Base-by-base conservation (phyloP, 1,140 invertebrate genomes). In the Drosophila subobscura region DNA sequence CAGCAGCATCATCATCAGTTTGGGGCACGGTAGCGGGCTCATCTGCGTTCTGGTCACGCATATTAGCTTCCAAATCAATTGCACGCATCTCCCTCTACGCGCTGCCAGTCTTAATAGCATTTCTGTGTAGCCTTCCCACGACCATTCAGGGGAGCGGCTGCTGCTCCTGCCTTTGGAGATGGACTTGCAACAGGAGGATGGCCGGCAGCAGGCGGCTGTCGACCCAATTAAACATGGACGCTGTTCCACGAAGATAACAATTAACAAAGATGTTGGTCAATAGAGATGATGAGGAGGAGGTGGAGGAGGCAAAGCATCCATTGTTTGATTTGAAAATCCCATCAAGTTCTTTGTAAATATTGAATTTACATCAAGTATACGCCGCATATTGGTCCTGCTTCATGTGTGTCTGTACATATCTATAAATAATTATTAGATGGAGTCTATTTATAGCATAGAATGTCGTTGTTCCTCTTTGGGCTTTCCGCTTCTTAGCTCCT, bases 101-200 rank as follows among this genome's bases (percentile, higher is more conserved):
- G 54, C 58, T 88, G 80, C 86, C 86, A 49, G 80, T 90, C 63
- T 72, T 89, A 89, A 90, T 89, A 86, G 80, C 86, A 60, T 90
- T 89, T 81, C 86, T 89, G 61, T 90, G 86, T 89, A 80, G 60
- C 75, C 50, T 47, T 52, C 56, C 14, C 14, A 49, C 70, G 52
- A 23, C 58, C 22, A 46, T 56, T 50, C 42, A 33, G 55, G 51
- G 66, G 55, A 55, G 71, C 37, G 29, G 44, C 40, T 45, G 57
- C 60, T 16, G 50, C 44, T 58, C 46, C 66, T 40, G 41, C n/a
- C 10, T 1, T 54, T 41, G 47, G 50, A 47, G 44, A 41, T 37
- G 44, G 16, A 12, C 8, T 14, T 23, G 12, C 44, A 55, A 14
- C 10, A 40, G 27, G 16, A 49, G 41, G 29, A 46, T 44, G 64